Evolutionary conservation across 2,113 vertebrate genomes (phyloP), one percentile per base, ranked within the genome.

Genomic region (Hyla sarda): DNA sequence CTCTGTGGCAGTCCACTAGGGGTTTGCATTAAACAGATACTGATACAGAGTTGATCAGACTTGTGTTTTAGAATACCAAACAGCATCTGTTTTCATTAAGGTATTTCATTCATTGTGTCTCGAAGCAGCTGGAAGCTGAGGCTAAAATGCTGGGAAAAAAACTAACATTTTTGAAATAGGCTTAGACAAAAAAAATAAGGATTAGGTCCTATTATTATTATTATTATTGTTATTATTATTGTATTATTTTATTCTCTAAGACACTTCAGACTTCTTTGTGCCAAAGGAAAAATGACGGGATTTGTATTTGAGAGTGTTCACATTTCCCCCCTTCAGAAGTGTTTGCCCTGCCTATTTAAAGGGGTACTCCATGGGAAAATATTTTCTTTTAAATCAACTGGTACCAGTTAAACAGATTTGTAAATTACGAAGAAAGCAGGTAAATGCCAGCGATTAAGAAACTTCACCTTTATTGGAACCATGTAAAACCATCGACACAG

Each of bases 11-110:
- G n/a, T n/a, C n/a, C n/a, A n/a, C n/a, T n/a, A 45, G 52, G 34
- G 32, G 32, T 79, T 58, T 54, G 52, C 32, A 60, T 32, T 79
- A 79, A 12, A 58, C 21, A 45, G 23, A 54, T n/a, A 37, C 52
- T 54, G 13, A 32, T 69, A 67, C 47, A 54, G 62, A 30, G 9
- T 14, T 54, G 28, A 50, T 82, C 30, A 52, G 30, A 82, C 72
- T 82, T 72, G 65, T 65, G 72, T 82, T 82, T 72, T 37, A 32
- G 82, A 73, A 73, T 83, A 73, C 52, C 50, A 56, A 83, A 83
- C 82, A 83, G 48, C 67, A 83, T 69, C 82, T 83, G 82, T 83
- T 72, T 83, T 41, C 30, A 83, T 73, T 83, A 73, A 32, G 47
- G 37, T 83, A 54, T 72, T n/a, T n/a, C n/a, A n/a, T n/a, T n/a